These are phyloP conservation scores for Pterostichus madidus DNA, from an alignment of 2,888 invertebrate genomes.

Conservation along the genomic window DNA sequence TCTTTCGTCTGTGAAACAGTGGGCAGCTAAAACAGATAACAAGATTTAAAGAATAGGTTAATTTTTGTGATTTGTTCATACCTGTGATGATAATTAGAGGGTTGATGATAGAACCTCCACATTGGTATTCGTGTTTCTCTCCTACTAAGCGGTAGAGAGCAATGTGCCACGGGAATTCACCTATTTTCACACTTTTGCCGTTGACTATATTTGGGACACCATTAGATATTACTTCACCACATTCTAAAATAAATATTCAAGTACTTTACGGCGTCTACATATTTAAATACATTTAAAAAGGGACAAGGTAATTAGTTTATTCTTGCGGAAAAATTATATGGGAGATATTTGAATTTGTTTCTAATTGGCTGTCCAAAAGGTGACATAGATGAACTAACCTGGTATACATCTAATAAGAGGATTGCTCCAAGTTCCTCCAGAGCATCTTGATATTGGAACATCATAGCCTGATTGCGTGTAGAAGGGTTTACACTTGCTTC, in stretches of 20 bases:
- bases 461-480: conserved; percentile 1
- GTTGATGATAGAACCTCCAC: background rate
- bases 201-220: background rate
- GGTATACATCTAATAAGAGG: conserved; percentile 25
- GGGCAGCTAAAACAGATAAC: background rate
- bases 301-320: no score
- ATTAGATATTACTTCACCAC: conserved; percentile 5
- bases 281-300: no score
- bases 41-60: background rate
- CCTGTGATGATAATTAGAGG: background rate
- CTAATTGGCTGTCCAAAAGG: no score
- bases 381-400: conserved; percentile 31
- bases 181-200: background rate
- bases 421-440: conserved; percentile 60
- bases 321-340: no score
- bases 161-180: conserved; percentile 5
- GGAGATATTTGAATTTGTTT: no score
- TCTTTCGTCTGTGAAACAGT: no score
- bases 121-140: background rate
- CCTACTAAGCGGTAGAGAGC: background rate
- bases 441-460: conserved; percentile 16
- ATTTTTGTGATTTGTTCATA: background rate
- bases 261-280: no score
- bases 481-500: conserved; percentile 3
- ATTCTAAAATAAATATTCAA: no score